Evolutionary conservation across 2,113 vertebrate genomes (phyloP).

Genomic region (Sprattus sprattus): DNA sequence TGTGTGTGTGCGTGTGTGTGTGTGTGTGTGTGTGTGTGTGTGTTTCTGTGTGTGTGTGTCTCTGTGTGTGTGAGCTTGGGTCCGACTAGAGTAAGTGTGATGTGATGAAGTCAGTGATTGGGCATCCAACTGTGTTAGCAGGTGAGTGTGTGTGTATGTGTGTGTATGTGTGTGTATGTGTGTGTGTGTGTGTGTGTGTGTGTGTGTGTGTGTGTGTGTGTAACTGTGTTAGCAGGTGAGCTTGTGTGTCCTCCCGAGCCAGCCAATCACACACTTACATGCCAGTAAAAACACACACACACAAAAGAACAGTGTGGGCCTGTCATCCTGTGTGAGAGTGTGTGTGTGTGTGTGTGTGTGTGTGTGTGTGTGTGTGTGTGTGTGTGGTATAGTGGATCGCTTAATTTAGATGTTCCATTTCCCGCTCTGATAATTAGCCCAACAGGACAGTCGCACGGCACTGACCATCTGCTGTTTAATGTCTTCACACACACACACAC

Average conservation of each 20-base stretch:
- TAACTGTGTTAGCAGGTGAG: no score
- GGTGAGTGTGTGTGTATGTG: no score
- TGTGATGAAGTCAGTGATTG: no score
- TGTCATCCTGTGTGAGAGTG: neutral
- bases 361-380: constrained; percentile 10
- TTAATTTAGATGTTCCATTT: constrained; percentile 35
- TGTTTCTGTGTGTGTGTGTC: neutral
- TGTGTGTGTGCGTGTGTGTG: neutral
- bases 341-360: constrained; percentile 13
- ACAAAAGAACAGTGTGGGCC: neutral
- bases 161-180: no score
- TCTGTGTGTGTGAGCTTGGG: neutral
- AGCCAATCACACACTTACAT: no score
- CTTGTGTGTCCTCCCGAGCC: no score
- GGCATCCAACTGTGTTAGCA: no score
- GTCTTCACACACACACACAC: constrained; percentile 40
- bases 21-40: neutral
- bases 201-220: no score
- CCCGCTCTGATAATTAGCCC: constrained; percentile 35
- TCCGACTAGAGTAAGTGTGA: no score
- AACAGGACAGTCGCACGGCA: constrained; percentile 28
- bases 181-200: no score
- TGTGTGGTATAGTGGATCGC: constrained; percentile 14
- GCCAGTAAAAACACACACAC: no score
- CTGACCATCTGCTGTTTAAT: constrained; percentile 65